Evolutionary conservation across 1,140 invertebrate genomes (phyloP), one percentile per base, ranked within the genome.

Genomic region (Caenorhabditis tropicalis): DNA sequence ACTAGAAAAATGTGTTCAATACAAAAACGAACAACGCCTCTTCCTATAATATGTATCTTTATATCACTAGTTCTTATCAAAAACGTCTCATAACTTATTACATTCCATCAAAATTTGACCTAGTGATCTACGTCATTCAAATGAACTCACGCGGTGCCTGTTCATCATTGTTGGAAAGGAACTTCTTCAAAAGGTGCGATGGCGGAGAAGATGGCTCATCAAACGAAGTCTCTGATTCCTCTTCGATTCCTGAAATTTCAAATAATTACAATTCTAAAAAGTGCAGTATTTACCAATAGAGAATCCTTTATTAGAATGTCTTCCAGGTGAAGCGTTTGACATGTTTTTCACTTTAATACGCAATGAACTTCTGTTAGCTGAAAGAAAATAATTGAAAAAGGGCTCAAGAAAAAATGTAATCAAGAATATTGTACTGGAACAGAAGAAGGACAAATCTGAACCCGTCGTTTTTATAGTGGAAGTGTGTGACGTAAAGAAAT

Each of bases 61-160:
- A n/a, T 24, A 74, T 74, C 65, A 46, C n/a, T 7, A 36, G 24
- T 43, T 74, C 65, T 74, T 74, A 74, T 74, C 65, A 74, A n/a
- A 43, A 43, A 5, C n/a, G 12, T 74, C 65, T n/a, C 33, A 7
- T 36, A 27, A 27, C 7, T 36, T 43, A 19, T 33, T 21, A 10
- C 2, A 12, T 10, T n/a, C 29, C 21, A 43, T n/a, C 9, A 43
- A 74, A 33, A 43, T 4, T 74, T 74, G 65, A 74, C 65, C 65
- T 74, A 74, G 65, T 74, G 33, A 74, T 43, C 36, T 74, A 74
- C 65, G 65, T 74, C 65, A 74, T 46, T 24, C n/a, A 12, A 74
- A 74, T 36, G 33, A 24, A 74, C 65, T 74, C 29, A 74, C 65
- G 36, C 10, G 65, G 65, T 33, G 36, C 5, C 21, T 74, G 65